Evolutionary conservation across 2,113 vertebrate genomes (phyloP).

Genomic region (Melanocharis versteri): DNA sequence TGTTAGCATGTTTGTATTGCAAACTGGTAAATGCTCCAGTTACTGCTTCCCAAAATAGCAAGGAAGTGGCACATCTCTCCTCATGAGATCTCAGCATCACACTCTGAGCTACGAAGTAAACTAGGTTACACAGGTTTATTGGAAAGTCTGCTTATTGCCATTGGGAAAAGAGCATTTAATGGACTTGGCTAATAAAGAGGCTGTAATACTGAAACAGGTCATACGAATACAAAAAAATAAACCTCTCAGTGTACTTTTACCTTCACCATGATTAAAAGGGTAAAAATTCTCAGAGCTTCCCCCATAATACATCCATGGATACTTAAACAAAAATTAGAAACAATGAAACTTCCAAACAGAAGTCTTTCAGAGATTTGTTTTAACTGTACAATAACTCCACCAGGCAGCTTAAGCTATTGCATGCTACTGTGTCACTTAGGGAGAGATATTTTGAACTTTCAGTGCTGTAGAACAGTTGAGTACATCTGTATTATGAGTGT

Average conservation of each 20-base stretch:
- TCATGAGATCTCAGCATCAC: slow-evolving; percentile 47
- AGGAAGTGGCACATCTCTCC: slow-evolving; percentile 62
- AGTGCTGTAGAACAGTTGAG: not conserved
- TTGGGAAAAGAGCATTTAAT: slow-evolving; percentile 43
- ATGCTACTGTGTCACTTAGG: not conserved
- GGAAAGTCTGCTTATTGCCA: slow-evolving; percentile 30
- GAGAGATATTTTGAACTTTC: not conserved
- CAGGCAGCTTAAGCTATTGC: not conserved
- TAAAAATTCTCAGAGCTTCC: not conserved
- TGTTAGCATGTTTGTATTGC: slow-evolving; percentile 12
- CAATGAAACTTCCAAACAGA: not conserved
- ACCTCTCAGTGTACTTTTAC: not conserved
- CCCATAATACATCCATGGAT: not conserved
- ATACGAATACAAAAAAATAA: not conserved
- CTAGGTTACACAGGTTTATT: slow-evolving; percentile 52
- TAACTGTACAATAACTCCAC: not conserved
- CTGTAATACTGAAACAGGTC: not conserved
- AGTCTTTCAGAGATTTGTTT: not conserved
- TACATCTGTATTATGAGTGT: not conserved
- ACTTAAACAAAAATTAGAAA: not conserved
- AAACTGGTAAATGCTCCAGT: slow-evolving; percentile 46
- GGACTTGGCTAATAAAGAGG: not conserved
- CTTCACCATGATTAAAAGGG: not conserved
- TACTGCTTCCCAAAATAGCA: slow-evolving; percentile 49
- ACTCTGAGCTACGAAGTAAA: slow-evolving; percentile 4